phyloP scores from a whole-genome alignment of 2,113 vertebrate genomes.

The Chaenocephalus aceratus region DNA sequence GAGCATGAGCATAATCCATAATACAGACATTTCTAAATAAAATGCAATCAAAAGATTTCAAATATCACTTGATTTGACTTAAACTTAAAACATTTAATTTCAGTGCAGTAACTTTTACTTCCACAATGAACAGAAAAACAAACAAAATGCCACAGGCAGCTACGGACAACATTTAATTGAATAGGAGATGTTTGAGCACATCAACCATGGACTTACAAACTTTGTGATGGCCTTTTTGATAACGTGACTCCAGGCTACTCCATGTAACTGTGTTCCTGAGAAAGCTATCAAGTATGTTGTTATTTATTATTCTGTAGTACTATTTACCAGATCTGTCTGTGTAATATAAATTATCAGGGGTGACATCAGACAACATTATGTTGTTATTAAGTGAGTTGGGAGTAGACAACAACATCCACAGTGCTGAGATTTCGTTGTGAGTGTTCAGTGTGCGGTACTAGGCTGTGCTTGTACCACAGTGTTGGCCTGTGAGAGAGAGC shows the following conservation, averaged over 20 bases:
- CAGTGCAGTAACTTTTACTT: neutral
- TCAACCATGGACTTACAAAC: no score
- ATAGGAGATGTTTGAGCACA: no score
- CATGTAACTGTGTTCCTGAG: no score
- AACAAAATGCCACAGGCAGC: neutral
- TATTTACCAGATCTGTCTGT: neutral
- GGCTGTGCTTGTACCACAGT: constrained; percentile 38
- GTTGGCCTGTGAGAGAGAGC: constrained; percentile 51
- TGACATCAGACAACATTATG: constrained; percentile 1
- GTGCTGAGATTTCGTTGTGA: constrained; percentile 20
- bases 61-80: neutral
- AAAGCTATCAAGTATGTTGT: no score
- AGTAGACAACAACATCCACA: constrained; percentile 18
- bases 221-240: neutral
- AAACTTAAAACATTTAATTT: neutral
- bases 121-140: neutral
- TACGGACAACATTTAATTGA: neutral
- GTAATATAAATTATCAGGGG: neutral
- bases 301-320: neutral
- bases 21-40: neutral
- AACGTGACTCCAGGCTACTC: neutral
- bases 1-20: neutral
- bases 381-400: constrained; percentile 10
- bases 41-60: neutral
- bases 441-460: constrained; percentile 31